Percentiles rank a stretch among this genome's conserved stretches.
phyloP scores from a whole-genome alignment of 1,140 invertebrate species.

The Laupala kohalensis region DNA sequence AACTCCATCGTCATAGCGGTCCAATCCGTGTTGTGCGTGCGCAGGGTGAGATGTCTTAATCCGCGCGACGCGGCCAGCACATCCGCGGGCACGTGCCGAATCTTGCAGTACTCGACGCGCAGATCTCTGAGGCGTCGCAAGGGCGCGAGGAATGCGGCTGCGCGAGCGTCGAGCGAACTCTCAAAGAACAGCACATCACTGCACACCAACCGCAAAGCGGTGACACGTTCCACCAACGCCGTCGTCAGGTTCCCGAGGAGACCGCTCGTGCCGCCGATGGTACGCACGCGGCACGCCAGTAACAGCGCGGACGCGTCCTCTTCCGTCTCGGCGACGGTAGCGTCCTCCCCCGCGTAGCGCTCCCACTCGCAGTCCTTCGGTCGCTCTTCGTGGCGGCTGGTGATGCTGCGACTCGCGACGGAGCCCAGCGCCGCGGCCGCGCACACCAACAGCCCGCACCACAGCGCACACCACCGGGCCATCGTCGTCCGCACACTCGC shows the following conservation, averaged over 20 bases:
- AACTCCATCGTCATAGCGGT: constrained; percentile 62
- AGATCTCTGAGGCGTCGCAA: constrained; percentile 53
- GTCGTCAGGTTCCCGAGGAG: constrained; percentile 52
- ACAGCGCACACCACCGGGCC: background rate
- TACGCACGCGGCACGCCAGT: constrained; percentile 54
- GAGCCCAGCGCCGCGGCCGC: constrained; percentile 17
- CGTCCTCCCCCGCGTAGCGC: constrained; percentile 31
- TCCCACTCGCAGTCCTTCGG: constrained; percentile 55
- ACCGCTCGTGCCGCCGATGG: constrained; percentile 52
- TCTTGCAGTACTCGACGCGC: constrained; percentile 63
- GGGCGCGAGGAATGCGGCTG: constrained; percentile 45
- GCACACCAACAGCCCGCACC: background rate
- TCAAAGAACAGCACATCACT: constrained; percentile 69
- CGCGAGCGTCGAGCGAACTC: constrained; percentile 46
- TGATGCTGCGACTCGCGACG: constrained; percentile 31
- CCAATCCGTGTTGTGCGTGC: constrained; percentile 69
- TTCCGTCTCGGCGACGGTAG: constrained; percentile 34
- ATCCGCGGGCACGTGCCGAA: constrained; percentile 52
- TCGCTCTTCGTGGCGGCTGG: constrained; percentile 37
- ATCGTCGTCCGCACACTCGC: background rate
- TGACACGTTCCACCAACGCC: constrained; percentile 47
- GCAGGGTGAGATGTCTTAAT: constrained; percentile 49
- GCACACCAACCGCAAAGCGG: constrained; percentile 55
- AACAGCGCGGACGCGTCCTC: constrained; percentile 33
- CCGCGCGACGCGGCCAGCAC: constrained; percentile 51